Percentiles rank a stretch among this genome's conserved stretches.
These are phyloP conservation scores for Tetramorium alpestre DNA, from an alignment of 1,140 invertebrate species.

Conservation along the genomic window DNA sequence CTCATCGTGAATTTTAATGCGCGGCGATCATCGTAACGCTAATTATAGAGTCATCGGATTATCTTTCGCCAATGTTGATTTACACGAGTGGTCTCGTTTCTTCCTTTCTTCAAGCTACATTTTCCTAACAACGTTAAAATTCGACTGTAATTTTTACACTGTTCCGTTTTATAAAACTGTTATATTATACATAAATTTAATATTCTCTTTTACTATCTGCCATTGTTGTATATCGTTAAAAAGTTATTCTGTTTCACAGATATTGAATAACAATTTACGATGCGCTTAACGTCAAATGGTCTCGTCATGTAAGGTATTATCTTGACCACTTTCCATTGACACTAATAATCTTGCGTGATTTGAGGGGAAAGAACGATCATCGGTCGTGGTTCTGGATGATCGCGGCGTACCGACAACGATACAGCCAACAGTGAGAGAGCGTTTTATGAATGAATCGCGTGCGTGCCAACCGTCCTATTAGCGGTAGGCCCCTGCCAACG, in stretches of 20 bases:
- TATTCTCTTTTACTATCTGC: background rate
- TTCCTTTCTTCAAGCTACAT: background rate
- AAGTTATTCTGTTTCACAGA: background rate
- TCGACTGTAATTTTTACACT: background rate
- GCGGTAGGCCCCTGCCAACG: constrained; percentile 63
- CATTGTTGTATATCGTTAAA: background rate
- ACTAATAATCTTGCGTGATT: constrained; percentile 40
- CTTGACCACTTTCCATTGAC: background rate
- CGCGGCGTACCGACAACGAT: background rate
- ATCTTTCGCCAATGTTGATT: background rate
- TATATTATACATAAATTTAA: background rate
- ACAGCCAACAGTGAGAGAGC: constrained; percentile 17
- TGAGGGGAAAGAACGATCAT: constrained; percentile 23
- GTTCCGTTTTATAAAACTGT: background rate
- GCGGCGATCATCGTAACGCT: background rate
- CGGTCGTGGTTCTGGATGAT: constrained; percentile 31
- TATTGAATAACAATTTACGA: background rate
- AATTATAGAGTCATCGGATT: background rate
- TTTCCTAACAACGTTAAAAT: background rate
- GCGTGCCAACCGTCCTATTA: constrained; percentile 75
- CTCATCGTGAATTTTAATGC: background rate
- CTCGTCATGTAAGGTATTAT: background rate
- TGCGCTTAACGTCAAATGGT: background rate
- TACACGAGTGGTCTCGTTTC: background rate
- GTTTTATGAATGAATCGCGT: constrained; percentile 77